Base-by-base conservation (phyloP, 2,113 vertebrate species). In the Martes martes region DNA sequence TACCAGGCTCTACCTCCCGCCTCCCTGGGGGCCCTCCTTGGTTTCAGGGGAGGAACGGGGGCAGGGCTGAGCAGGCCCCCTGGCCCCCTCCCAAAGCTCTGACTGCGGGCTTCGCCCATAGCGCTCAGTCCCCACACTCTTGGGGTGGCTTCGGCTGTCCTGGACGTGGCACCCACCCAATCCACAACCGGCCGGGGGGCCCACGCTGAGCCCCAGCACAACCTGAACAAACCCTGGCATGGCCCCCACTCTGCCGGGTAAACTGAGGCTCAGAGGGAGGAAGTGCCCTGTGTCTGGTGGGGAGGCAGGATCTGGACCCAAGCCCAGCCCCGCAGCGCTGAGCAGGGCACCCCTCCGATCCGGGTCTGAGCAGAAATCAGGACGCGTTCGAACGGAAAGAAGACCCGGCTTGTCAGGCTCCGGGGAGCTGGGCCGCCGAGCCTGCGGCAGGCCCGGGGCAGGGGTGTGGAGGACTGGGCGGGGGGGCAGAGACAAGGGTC, bases 311-410 rank as follows among this genome's bases (percentile, higher is more conserved):
- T 33, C 45, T 6, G 15, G 36, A 15, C 42, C 42, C 0, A 6
- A 65, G 61, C 10, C 24, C 11, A 8, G 42, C 63, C 33, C 69
- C 6, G 1, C 33, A 42, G n/a, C 47, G 0, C 18, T 4, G 16
- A 15, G 24, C 26, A 19, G 67, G 85, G 67, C 15, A 16, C 85
- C 67, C 33, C 67, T 42, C 24, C 18, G 4, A 4, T 10, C 26
- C 11, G 7, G 14, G 36, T 23, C n/a, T 15, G 1, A 31, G 61
- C 61, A 26, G 42, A 36, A 42, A 21, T 4, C n/a, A 52, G 65
- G 18, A 6, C 21, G 4, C 0, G 0, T 2, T n/a, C 24, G 2
- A 16, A 50, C 24, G 24, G 55, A 52, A 23, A 36, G 26, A 1
- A 36, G 50, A 19, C 18, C 4, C 4, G 0, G 57, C 47, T 42